phyloP scores from a whole-genome alignment of 2,113 vertebrate species.

The Calidris pygmaea region DNA sequence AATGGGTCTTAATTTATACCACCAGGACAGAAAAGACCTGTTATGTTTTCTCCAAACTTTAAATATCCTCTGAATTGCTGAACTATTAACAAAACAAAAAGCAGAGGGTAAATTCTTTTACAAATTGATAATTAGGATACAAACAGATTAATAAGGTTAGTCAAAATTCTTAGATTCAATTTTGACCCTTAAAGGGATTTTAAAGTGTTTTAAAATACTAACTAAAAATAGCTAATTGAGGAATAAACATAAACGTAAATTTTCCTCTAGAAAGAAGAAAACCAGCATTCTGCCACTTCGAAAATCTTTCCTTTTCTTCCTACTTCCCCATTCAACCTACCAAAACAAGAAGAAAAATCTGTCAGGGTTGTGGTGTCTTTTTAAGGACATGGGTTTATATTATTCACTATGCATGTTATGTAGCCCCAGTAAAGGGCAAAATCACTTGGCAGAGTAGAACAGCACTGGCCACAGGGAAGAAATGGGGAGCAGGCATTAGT shows the following conservation, averaged over 20 bases:
- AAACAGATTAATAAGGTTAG: background rate
- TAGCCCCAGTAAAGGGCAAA: background rate
- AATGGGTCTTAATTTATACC: background rate
- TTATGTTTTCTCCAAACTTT: background rate
- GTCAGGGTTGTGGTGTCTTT: fast-evolving
- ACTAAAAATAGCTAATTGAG: background rate
- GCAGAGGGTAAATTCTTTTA: background rate
- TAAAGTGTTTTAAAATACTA: background rate
- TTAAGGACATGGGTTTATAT: background rate
- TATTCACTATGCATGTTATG: background rate
- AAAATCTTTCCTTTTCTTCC: background rate
- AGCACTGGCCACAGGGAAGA: background rate
- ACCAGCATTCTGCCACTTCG: background rate
- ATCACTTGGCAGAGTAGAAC: background rate
- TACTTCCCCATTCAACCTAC: background rate
- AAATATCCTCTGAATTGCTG: background rate
- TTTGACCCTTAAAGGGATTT: background rate
- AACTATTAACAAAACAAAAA: background rate
- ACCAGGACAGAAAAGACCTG: background rate
- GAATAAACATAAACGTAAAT: background rate
- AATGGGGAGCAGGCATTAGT: background rate
- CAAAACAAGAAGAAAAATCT: background rate
- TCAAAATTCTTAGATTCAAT: background rate
- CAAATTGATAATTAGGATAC: background rate
- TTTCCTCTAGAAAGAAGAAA: background rate